Evolutionary conservation across 2,888 invertebrate species (phyloP), one percentile per base, ranked within the genome.

Genomic region (Phytoseiulus persimilis): DNA sequence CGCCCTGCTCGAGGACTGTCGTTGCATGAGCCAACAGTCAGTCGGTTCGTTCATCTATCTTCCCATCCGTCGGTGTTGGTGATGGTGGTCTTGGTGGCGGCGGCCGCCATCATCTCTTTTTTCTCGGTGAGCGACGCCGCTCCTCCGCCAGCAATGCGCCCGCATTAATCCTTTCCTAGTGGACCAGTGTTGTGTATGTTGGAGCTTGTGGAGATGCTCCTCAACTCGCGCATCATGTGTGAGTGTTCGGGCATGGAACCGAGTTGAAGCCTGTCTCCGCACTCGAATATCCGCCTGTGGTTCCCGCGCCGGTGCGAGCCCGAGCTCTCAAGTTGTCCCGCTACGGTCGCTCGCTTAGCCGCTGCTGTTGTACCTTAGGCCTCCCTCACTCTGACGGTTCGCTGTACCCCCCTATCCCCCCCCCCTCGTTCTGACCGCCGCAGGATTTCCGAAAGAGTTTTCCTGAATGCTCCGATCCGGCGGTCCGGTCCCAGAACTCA

Each of bases 91-190:
- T 65, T 14, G 65, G 65, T 65, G 65, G 65, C 65, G 65, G 65
- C 65, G 65, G 65, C 65, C 65, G 65, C 65, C 65, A 65, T 65
- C 65, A 65, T 65, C 65, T 65, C 65, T 65, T 65, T 65, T 65
- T 65, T 65, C 65, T 65, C 65, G 65, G 65, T 65, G 65, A 65
- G 65, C 65, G 65, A 65, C 65, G 65, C 65, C 65, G 65, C 65
- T 65, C 65, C 65, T 65, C 65, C 65, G 65, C 65, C 65, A 65
- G 65, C 65, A 65, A 65, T 65, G 65, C 65, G 65, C 65, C 65
- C 65, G 65, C 65, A 65, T 65, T 65, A 65, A 65, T 65, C 65
- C 65, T 6, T 65, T 65, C 65, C 39, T 39, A 39, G 39, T 39
- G 65, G 65, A 28, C 65, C 65, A 28, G 28, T 28, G 65, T 39